Evolutionary conservation across 1,140 invertebrate genomes (phyloP), one percentile per base, ranked within the genome.

Genomic region (Monochamus saltuarius): DNA sequence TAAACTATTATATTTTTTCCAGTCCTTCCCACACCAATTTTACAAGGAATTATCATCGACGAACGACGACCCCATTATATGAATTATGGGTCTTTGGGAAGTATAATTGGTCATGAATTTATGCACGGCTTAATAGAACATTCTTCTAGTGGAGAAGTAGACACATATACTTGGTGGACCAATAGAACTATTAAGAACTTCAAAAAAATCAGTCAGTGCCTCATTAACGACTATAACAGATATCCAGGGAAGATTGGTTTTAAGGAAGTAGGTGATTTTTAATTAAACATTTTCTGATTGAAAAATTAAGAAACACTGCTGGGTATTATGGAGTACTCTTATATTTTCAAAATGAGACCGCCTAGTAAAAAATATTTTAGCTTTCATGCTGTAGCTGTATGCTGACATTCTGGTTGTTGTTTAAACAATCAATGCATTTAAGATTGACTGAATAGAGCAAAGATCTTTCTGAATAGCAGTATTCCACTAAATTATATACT

Each of bases 21-120:
- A 88, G 90, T 91, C 77, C 92, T 95, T 76, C 92, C 93, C 0
- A 92, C 93, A 60, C 92, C 92, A 52, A 94, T 96, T 66, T 80
- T 97, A 3, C 92, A 95, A 83, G 91, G 90, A 10, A 83, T 87
- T 11, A 95, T 96, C 78, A 95, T 93, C 75, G 86, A 84, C 43
- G 85, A 86, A 34, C 84, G 91, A 52, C 84, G 90, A 37, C 93
- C 93, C 0, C 86, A 86, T 61, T 95, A 94, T 66, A 87, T 97
- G 83, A 97, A 96, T 74, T 88, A 85, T 67, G 86, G 87, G 17
- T 84, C 85, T 14, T 85, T 89, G 34, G 87, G 87, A 16, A 83
- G 82, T 16, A 82, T 88, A 22, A 87, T 89, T 58, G 87, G 87
- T 0, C 87, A 89, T 66, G 87, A 89, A 70, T 81, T 88, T 17